phyloP scores from a whole-genome alignment of 2,888 invertebrate genomes.

The Cyrtodaria siliqua region DNA sequence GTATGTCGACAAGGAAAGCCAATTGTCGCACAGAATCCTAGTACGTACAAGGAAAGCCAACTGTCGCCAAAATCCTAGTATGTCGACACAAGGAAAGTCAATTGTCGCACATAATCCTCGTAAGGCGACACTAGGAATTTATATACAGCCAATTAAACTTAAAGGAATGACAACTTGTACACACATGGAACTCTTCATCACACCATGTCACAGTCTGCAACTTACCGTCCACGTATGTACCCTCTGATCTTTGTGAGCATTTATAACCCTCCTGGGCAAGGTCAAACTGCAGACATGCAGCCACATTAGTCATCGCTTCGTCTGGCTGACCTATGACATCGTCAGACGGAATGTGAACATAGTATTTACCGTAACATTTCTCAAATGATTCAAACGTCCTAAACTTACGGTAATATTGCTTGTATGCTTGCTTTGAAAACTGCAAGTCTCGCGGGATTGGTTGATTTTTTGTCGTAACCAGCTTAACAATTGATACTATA shows the following conservation, averaged over 20 bases:
- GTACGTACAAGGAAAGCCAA: too few species aligned
- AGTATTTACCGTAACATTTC: slow-evolving; percentile 67
- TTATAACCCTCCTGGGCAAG: slow-evolving; percentile 63
- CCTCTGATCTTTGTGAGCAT: slow-evolving; percentile 54
- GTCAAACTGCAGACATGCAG: slow-evolving; percentile 68
- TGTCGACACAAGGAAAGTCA: too few species aligned
- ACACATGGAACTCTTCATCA: slow-evolving; percentile 73
- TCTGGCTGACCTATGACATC: slow-evolving; percentile 66
- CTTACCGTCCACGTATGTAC: slow-evolving; percentile 62
- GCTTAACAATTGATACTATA: slow-evolving; percentile 62
- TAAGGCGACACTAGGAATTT: too few species aligned
- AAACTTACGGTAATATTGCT: slow-evolving; percentile 72
- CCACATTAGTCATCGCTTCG: slow-evolving; percentile 65
- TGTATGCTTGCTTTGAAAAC: slow-evolving; percentile 73
- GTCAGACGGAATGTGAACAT: slow-evolving; percentile 66
- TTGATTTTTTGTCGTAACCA: slow-evolving; percentile 71
- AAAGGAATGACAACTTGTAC: slow-evolving; percentile 68
- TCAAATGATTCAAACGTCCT: slow-evolving; percentile 68
- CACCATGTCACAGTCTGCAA: slow-evolving; percentile 68
- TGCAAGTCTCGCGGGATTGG: slow-evolving; percentile 72
- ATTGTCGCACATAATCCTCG: too few species aligned
- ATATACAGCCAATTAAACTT: slow-evolving; percentile 68
- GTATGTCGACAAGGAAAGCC: too few species aligned
- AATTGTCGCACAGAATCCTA: too few species aligned
- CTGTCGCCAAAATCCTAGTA: too few species aligned